phyloP scores from a whole-genome alignment of 2,797 vertebrate species.

The Rhabdophis nuchalis region DNA sequence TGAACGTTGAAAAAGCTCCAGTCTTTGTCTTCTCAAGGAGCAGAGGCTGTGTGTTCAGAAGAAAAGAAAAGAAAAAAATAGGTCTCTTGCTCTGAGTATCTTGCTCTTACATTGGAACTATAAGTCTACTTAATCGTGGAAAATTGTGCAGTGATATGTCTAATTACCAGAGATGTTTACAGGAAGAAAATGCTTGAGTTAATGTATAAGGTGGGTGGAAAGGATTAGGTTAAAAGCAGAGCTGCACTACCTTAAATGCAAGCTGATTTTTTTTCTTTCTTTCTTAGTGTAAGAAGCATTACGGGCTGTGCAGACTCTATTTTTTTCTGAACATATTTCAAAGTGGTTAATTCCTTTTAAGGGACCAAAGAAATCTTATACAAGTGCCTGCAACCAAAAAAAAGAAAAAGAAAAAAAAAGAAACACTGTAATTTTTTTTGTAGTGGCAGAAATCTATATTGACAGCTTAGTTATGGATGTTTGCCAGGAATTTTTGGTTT shows the following conservation, averaged over 20 bases:
- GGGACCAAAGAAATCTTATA: slow-evolving; percentile 69
- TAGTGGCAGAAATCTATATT: slow-evolving; percentile 44
- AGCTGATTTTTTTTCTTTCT: slow-evolving; percentile 21
- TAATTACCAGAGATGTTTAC: slow-evolving; percentile 17
- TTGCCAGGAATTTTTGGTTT: slow-evolving; percentile 13
- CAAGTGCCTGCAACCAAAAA: slow-evolving; percentile 68
- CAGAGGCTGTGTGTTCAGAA: slow-evolving; percentile 22
- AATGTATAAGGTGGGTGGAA: slow-evolving; percentile 39
- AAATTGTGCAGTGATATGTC: slow-evolving; percentile 52
- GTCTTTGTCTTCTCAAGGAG: slow-evolving; percentile 38
- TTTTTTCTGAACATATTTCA: slow-evolving; percentile 57
- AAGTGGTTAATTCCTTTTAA: slow-evolving; percentile 64
- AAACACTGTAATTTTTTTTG: slow-evolving; percentile 42
- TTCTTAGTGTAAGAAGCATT: slow-evolving; percentile 44
- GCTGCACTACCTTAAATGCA: slow-evolving; percentile 58
- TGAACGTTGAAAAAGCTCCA: slow-evolving; percentile 60
- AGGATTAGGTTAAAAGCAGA: slow-evolving; percentile 56
- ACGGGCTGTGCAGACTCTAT: slow-evolving; percentile 56
- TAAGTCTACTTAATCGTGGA: slow-evolving; percentile 54
- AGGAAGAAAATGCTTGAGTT: slow-evolving; percentile 16
- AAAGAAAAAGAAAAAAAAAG: slow-evolving; percentile 10
- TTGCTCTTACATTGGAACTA: slow-evolving; percentile 17
- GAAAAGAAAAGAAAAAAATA: slow-evolving; percentile 39
- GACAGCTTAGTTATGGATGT: slow-evolving; percentile 47
- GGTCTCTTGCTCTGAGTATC: slow-evolving; percentile 48